Evolutionary conservation across 2,113 vertebrate genomes (phyloP).

Genomic region (Typhlomys cinereus): DNA sequence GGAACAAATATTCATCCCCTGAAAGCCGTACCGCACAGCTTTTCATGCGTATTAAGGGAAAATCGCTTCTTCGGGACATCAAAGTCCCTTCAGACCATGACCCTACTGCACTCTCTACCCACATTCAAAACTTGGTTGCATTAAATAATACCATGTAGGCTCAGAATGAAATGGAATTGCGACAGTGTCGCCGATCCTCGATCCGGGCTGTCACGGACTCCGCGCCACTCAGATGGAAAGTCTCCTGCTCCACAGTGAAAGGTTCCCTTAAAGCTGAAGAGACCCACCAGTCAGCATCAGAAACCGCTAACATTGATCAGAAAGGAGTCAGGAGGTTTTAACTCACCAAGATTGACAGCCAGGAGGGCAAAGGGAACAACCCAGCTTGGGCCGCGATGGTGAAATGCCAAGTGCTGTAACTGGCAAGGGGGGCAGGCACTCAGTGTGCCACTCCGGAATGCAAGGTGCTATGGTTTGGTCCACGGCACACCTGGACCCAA

Average conservation of each 20-base stretch:
- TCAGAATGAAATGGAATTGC: constrained; percentile 44
- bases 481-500: too few relatives aligned
- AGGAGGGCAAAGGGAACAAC: neutral
- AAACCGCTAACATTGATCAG: constrained; percentile 55
- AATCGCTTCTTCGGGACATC: constrained; percentile 73
- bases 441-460: fast-evolving
- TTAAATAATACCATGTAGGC: constrained; percentile 53
- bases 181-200: constrained; percentile 13
- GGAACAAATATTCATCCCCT: constrained; percentile 70
- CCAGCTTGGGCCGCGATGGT: neutral
- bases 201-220: neutral
- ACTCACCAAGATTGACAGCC: constrained; percentile 21
- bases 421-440: fast-evolving
- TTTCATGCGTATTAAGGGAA: constrained; percentile 71
- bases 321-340: constrained; percentile 46
- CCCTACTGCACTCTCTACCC: constrained; percentile 54
- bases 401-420: fast-evolving
- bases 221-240: constrained; percentile 14
- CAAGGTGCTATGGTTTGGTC: too few relatives aligned
- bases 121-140: constrained; percentile 46
- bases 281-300: neutral
- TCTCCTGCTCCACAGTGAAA: neutral
- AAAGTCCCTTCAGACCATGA: constrained; percentile 75
- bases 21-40: constrained; percentile 57
- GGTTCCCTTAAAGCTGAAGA: constrained; percentile 13